Evolutionary conservation across 2,888 invertebrate genomes (phyloP), one percentile per base, ranked within the genome.

Genomic region (Lasioglossum oenotherae): DNA sequence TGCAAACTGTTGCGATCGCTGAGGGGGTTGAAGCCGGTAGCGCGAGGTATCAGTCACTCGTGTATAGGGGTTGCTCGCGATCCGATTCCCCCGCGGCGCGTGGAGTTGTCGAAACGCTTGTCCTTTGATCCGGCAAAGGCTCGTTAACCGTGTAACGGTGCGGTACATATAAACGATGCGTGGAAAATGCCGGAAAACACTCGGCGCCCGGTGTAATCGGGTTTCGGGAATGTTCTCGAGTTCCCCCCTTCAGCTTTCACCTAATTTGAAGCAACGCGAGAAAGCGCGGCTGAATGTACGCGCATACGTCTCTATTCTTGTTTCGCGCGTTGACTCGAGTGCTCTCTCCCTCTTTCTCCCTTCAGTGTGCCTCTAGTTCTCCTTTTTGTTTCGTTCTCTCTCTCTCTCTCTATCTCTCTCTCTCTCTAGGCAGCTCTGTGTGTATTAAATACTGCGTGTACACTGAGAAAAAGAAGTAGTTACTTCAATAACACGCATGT

Each of bases 181-280:
- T 35, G 67, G 35, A 69, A 69, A 69, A 38, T 38, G 35, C 35
- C 38, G 38, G 67, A 69, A 69, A 35, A 69, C 67, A 69, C 67
- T 69, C 35, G 67, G 23, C 35, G 38, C 35, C 38, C 27, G 3
- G 41, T 31, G 46, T 46, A 73, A 46, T 44, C 46, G 73, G 16
- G 73, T 27, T 73, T 73, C 16, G 44, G 44, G 44, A 73, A 16
- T 46, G 19, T 73, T 73, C 44, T 27, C 44, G 35, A 35, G 67
- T 38, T 69, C 10, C 41, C 41, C 44, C 46, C 19, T 73, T 73
- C 73, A 44, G 14, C 44, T 8, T 73, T 27, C 73, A 31, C 14
- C 73, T 27, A 73, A 73, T 19, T 16, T 46, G 73, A 27, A 73
- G 67, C 35, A 69, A 38, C 10, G 67, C 38, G 38, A 69, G 67